phyloP scores from a whole-genome alignment of 2,113 vertebrate genomes.

The Chionis minor region DNA sequence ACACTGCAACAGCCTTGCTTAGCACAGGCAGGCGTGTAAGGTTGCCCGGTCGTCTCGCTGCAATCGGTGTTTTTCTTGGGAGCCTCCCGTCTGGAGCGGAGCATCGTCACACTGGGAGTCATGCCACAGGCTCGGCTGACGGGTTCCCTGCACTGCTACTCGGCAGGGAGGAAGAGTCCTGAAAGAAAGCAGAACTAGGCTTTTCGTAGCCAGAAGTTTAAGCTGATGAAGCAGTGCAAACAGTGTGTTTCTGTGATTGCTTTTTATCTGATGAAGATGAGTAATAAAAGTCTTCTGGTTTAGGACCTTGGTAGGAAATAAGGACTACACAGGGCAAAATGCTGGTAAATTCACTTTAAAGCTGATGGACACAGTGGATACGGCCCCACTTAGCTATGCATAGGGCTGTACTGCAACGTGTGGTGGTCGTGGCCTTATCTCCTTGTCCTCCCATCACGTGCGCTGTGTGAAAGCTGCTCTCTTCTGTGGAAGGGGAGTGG shows the following conservation, averaged over 20 bases:
- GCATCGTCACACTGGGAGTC: background rate
- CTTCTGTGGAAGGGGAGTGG: background rate
- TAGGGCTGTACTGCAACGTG: background rate
- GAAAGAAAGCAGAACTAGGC: background rate
- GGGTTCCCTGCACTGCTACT: background rate
- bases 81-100: background rate
- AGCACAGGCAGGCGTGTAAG: background rate
- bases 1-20: background rate
- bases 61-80: background rate
- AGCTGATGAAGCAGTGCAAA: background rate
- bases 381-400: rapidly evolving
- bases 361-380: background rate
- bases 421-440: background rate
- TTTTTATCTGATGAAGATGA: background rate
- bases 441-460: rapidly evolving
- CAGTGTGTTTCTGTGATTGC: background rate
- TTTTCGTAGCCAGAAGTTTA: background rate
- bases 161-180: background rate
- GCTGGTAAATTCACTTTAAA: background rate
- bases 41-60: background rate
- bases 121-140: rapidly evolving
- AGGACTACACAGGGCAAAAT: background rate
- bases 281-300: background rate
- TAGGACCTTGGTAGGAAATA: background rate
- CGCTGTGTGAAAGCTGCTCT: background rate